These are phyloP conservation scores for Allobates femoralis DNA, from an alignment of 2,797 vertebrate genomes.

Conservation along the genomic window DNA sequence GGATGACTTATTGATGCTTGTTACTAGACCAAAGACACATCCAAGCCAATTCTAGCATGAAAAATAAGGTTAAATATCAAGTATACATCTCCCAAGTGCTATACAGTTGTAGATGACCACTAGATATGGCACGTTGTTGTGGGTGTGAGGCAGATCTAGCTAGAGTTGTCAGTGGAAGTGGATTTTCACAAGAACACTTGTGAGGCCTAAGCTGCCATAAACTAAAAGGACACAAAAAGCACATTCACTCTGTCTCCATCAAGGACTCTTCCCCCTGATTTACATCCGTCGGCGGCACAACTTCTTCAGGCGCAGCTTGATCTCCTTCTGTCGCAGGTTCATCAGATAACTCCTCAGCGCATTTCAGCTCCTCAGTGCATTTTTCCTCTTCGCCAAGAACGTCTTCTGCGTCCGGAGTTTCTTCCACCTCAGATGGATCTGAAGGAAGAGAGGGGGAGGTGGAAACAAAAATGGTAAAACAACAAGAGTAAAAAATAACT, in stretches of 20 bases:
- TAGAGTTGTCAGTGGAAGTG: constrained; percentile 66
- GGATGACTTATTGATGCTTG: constrained; percentile 4
- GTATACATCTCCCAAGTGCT: constrained; percentile 67
- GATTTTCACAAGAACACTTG: constrained; percentile 72
- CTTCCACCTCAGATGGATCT: constrained; percentile 65
- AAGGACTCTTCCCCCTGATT: constrained; percentile 80
- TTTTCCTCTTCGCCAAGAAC: constrained; percentile 65
- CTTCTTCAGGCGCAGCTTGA: constrained; percentile 61
- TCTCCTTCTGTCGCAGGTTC: constrained; percentile 64
- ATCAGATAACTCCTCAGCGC: constrained; percentile 66
- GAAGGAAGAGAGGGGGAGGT: neutral
- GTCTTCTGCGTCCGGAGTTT: constrained; percentile 67
- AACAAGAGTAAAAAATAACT: neutral
- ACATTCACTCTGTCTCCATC: constrained; percentile 86
- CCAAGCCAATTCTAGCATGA: constrained; percentile 24
- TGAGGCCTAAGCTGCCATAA: constrained; percentile 74
- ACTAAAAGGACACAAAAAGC: constrained; percentile 74
- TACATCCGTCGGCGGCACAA: constrained; percentile 60
- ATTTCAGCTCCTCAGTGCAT: no score
- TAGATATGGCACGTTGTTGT: constrained; percentile 65
- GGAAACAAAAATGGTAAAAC: neutral
- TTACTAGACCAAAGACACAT: neutral
- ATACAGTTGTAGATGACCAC: constrained; percentile 68
- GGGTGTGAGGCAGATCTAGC: constrained; percentile 71
- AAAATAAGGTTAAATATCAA: constrained; percentile 51